phyloP scores from a whole-genome alignment of 2,113 vertebrate species.

The Bucco capensis region DNA sequence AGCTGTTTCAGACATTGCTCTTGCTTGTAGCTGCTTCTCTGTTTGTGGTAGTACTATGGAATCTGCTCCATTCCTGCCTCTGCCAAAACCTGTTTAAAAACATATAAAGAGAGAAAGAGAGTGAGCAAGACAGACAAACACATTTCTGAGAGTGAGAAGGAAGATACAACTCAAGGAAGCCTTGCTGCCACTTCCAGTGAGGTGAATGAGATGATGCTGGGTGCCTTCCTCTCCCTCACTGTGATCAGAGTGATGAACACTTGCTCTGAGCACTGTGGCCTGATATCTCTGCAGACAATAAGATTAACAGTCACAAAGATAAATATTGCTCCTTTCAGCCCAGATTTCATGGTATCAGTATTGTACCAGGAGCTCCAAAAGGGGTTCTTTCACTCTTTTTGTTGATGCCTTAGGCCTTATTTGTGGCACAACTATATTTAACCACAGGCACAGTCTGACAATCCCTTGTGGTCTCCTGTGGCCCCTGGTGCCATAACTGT shows the following conservation, averaged over 20 bases:
- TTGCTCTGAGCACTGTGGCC: rapidly evolving
- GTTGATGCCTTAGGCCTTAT: neutral
- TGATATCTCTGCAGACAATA: neutral
- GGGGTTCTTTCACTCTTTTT: neutral
- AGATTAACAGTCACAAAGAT: neutral
- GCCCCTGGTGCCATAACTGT: no score
- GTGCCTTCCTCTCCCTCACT: neutral
- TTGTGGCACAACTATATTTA: neutral
- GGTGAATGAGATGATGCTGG: neutral
- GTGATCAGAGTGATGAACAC: neutral
- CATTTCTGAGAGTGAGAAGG: neutral
- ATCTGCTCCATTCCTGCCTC: neutral
- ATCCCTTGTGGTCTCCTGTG: no score
- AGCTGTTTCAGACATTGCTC: neutral
- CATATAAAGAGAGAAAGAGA: neutral
- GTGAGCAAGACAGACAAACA: neutral
- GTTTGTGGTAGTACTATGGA: neutral
- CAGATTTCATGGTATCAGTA: neutral
- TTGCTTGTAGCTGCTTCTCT: neutral
- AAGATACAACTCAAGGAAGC: neutral
- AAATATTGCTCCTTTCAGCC: neutral
- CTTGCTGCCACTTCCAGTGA: neutral
- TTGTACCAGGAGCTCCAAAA: neutral
- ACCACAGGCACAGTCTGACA: no score
- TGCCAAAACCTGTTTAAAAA: neutral